phyloP scores from a whole-genome alignment of 1,140 invertebrate genomes.

The Hyposmocoma kahamanoa region DNA sequence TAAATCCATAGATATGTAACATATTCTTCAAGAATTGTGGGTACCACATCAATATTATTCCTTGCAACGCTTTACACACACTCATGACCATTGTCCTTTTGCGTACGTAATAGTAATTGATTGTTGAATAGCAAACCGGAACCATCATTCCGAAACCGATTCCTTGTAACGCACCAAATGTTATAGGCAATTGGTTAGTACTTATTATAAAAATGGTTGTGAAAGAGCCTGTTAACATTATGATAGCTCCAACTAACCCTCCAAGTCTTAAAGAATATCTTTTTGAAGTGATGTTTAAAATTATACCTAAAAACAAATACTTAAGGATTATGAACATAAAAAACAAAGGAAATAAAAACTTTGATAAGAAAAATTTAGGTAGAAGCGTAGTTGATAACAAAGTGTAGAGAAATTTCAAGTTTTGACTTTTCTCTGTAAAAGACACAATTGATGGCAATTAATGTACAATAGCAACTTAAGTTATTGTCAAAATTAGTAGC shows the following conservation, averaged over 20 bases:
- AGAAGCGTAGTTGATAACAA: too few relatives aligned
- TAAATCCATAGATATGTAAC: constrained; percentile 75
- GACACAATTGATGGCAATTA: too few relatives aligned
- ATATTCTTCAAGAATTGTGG: constrained; percentile 72
- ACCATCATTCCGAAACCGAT: constrained; percentile 75
- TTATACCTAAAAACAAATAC: constrained; percentile 70
- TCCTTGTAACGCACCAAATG: constrained; percentile 76
- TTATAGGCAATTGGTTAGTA: constrained; percentile 68
- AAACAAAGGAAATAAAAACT: too few relatives aligned
- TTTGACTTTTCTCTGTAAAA: too few relatives aligned
- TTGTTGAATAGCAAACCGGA: constrained; percentile 73
- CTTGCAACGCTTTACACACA: constrained; percentile 75
- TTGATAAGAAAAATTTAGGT: too few relatives aligned
- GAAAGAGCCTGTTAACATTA: constrained; percentile 71
- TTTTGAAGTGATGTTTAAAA: constrained; percentile 73
- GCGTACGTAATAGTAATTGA: constrained; percentile 76
- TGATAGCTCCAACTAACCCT: constrained; percentile 68
- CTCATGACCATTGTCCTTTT: constrained; percentile 77
- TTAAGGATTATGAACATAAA: too few relatives aligned
- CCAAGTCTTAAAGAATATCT: constrained; percentile 65
- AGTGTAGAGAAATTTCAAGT: too few relatives aligned
- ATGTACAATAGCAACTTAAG: too few relatives aligned
- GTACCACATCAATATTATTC: constrained; percentile 73
- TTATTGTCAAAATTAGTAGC: too few relatives aligned
- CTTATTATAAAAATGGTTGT: constrained; percentile 69